phyloP scores from a whole-genome alignment of 2,797 vertebrate species.

The Percopsis omiscomaycus region DNA sequence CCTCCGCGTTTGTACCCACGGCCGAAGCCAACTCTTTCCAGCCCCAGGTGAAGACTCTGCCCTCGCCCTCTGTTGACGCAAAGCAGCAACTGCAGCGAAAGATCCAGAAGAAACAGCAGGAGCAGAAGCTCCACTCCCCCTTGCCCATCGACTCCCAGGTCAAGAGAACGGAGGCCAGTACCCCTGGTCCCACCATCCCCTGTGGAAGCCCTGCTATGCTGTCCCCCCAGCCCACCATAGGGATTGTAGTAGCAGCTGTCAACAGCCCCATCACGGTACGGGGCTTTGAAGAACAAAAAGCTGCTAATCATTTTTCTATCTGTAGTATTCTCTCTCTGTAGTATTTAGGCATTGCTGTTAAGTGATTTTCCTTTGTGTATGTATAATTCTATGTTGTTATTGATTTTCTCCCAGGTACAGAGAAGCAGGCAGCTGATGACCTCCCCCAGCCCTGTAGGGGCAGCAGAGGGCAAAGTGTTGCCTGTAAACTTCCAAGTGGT shows the following conservation, averaged over 20 bases:
- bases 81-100: constrained; percentile 98
- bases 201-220: constrained; percentile 93
- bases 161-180: constrained; percentile 84
- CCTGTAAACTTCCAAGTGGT: constrained; percentile 98
- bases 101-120: constrained; percentile 99
- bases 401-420: constrained; percentile 82
- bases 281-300: constrained; percentile 10
- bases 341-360: not conserved
- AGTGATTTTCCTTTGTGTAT: not conserved
- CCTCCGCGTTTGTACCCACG: constrained; percentile 95
- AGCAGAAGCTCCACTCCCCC: constrained; percentile 96
- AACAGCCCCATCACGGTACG: constrained; percentile 95
- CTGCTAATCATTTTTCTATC: not conserved
- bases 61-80: constrained; percentile 92
- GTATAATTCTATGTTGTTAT: constrained; percentile 7
- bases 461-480: constrained; percentile 92
- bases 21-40: constrained; percentile 95
- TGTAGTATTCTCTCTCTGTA: not conserved
- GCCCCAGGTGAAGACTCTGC: constrained; percentile 94
- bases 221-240: constrained; percentile 95
- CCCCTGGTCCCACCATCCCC: constrained; percentile 84
- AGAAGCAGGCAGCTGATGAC: constrained; percentile 93
- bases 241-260: constrained; percentile 94
- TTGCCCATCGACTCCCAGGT: constrained; percentile 86
- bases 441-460: constrained; percentile 90